Evolutionary conservation across 2,113 vertebrate species (phyloP).

Genomic region (Sinosuthora webbiana): DNA sequence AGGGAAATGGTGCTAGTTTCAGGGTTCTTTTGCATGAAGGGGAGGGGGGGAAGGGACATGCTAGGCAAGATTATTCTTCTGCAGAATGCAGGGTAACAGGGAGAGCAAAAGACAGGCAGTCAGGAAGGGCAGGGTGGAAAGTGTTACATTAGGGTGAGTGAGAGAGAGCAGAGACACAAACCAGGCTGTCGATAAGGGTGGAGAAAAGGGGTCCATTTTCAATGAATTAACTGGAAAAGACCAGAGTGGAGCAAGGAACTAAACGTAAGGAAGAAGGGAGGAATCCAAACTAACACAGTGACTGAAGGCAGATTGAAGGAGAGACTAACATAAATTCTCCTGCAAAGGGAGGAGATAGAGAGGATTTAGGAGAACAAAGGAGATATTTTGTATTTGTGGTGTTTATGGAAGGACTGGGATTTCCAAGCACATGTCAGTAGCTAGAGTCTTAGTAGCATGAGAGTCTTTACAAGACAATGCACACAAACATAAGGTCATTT

Average conservation of each 20-base stretch:
- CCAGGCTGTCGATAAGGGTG: neutral
- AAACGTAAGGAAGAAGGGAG: neutral
- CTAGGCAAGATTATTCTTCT: neutral
- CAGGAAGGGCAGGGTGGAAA: neutral
- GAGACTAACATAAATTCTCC: neutral
- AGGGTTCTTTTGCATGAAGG: neutral
- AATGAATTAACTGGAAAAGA: neutral
- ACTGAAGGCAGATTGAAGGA: neutral
- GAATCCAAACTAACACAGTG: neutral
- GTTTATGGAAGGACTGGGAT: neutral
- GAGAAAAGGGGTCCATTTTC: neutral
- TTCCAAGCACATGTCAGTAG: neutral
- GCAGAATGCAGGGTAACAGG: neutral
- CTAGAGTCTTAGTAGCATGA: neutral
- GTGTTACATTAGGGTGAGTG: neutral
- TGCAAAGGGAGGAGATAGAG: neutral
- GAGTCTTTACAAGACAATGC: neutral
- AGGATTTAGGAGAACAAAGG: neutral
- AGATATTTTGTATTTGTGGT: neutral
- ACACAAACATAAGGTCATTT: neutral
- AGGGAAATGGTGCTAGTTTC: neutral
- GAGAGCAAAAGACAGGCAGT: neutral
- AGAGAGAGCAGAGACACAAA: neutral
- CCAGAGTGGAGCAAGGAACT: neutral
- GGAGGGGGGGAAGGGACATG: fast-evolving